Conservation (phyloP, 2,888 invertebrate species). For the Busseola fusca region DNA sequence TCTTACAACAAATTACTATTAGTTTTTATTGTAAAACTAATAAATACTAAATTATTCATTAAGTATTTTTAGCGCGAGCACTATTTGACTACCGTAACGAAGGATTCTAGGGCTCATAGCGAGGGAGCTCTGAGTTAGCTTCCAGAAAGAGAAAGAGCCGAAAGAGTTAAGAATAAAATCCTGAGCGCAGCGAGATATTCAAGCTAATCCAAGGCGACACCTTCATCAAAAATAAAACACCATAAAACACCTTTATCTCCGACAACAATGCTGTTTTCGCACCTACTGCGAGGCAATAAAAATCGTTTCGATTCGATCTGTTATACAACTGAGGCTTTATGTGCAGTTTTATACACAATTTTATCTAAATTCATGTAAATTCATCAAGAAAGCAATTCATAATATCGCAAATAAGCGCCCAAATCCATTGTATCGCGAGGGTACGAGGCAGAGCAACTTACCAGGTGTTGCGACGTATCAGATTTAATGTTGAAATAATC, state of each 20-base stretch:
- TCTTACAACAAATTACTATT: background rate
- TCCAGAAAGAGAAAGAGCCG: background rate
- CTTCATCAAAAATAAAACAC: no score
- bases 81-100: background rate
- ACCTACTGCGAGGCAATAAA: background rate
- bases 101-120: background rate
- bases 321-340: background rate
- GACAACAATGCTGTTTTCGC: background rate
- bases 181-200: background rate
- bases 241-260: background rate
- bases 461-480: background rate
- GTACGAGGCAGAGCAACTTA: background rate
- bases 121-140: background rate
- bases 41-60: background rate
- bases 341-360: background rate
- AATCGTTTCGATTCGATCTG: background rate
- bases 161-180: background rate
- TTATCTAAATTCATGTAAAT: background rate
- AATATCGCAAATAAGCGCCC: background rate
- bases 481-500: background rate
- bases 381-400: background rate
- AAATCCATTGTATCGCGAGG: background rate
- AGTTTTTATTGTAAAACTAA: background rate
- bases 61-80: background rate
- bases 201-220: background rate